Evolutionary conservation across 1,140 invertebrate species (phyloP).

Genomic region (Hyphantria cunea): DNA sequence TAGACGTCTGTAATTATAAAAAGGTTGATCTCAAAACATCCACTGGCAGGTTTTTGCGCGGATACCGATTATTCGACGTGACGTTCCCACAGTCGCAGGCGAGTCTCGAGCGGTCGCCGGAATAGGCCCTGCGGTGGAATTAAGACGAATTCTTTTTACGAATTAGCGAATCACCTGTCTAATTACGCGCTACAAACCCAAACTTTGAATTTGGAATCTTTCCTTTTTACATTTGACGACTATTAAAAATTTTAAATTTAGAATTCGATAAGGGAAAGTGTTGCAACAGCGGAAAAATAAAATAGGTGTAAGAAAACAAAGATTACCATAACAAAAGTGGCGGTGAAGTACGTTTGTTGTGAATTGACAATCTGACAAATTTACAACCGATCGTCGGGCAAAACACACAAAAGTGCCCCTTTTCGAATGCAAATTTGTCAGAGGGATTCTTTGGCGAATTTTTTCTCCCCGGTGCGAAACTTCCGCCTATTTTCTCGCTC

Average conservation of each 20-base stretch:
- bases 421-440: constrained; percentile 74
- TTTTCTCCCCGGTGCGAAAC: constrained; percentile 59
- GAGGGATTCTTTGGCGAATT: constrained; percentile 62
- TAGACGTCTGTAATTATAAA: constrained; percentile 40
- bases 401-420: constrained; percentile 65
- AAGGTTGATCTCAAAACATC: constrained; percentile 41
- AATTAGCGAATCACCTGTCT: constrained; percentile 78
- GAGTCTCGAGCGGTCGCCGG: constrained; percentile 38
- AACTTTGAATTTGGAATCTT: constrained; percentile 58
- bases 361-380: constrained; percentile 76
- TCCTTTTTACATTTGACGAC: constrained; percentile 30
- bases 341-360: constrained; percentile 50
- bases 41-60: constrained; percentile 61
- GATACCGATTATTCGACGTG: constrained; percentile 72
- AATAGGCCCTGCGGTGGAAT: constrained; percentile 51
- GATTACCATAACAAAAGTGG: constrained; percentile 73
- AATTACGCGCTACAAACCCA: constrained; percentile 55
- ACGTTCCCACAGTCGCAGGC: constrained; percentile 66
- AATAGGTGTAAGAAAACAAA: constrained; percentile 26
- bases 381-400: constrained; percentile 63
- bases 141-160: constrained; percentile 65
- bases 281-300: constrained; percentile 25
- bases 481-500: constrained; percentile 78
- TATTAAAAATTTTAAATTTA: constrained; percentile 29
- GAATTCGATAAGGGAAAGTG: constrained; percentile 18